Base-by-base conservation (phyloP, 1,140 invertebrate species). In the Diprion similis region DNA sequence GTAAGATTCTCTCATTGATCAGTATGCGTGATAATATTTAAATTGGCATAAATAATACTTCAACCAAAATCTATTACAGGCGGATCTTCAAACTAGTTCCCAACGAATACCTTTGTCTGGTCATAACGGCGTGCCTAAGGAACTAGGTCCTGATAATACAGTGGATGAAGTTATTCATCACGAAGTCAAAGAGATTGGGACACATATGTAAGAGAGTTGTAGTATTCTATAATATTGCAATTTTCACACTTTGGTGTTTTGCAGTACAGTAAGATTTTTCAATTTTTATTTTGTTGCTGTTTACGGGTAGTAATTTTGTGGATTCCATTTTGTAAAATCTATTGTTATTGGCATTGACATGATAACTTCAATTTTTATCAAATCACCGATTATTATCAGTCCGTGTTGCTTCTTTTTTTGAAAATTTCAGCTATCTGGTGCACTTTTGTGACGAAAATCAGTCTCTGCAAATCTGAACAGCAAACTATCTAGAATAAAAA, bases 171-270 rank as follows among this genome's bases (percentile, higher is more conserved):
- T 99, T 17, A 97, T 99, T 83, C 94, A 97, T 84, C 97, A 99
- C 90, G 98, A 99, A 92, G 97, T 99, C 8, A 99, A 98, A 89
- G 98, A 99, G 90, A 93, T 98, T 80, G 98, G 97, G 46, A 97
- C 96, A 66, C 98, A 99, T 82, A 98, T 99, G 93, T 97, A 90
- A 89, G 91, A 83, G 24, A 37, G 70, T 66, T 37, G 68, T 15
- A 66, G 19, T 18, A 59, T 69, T 64, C 64, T 68, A 66, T 71
- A 69, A 70, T 74, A 69, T 77, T 72, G 17, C 65, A 64, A 46
- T 8, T 19, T 47, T 37, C 6, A 37, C 6, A 37, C 10, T 15
- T 15, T 48, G 15, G n/a, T n/a, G n/a, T 13, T 13, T 11, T 18
- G 24, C 47, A 24, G 15, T 24, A 71, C 68, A 18, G 10, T 72